phyloP scores from a whole-genome alignment of 2,888 invertebrate species.

The Plemyria rubiginata region DNA sequence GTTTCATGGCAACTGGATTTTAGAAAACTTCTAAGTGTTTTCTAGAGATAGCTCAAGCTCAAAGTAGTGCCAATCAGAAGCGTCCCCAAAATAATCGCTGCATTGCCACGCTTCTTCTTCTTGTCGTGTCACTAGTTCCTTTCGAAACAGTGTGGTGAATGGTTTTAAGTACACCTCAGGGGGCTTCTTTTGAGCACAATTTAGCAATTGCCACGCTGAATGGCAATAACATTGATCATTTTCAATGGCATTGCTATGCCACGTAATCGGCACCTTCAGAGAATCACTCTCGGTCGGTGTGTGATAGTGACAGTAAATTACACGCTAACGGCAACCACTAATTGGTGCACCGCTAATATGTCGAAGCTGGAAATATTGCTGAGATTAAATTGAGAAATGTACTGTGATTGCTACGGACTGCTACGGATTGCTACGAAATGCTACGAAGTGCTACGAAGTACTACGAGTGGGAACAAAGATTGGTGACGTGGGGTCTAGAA shows the following conservation, averaged over 20 bases:
- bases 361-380: slow-evolving; percentile 64
- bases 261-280: slow-evolving; percentile 46
- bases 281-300: slow-evolving; percentile 45
- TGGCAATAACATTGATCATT: too few relatives aligned
- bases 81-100: too few relatives aligned
- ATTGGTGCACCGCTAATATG: slow-evolving; percentile 70
- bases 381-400: slow-evolving; percentile 48
- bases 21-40: neutral
- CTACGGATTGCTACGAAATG: slow-evolving; percentile 16
- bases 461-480: slow-evolving; percentile 12
- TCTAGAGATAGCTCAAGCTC: too few relatives aligned
- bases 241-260: slow-evolving; percentile 26
- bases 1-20: slow-evolving; percentile 35
- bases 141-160: too few relatives aligned
- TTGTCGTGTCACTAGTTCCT: too few relatives aligned
- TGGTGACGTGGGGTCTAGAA: slow-evolving; percentile 1
- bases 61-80: too few relatives aligned
- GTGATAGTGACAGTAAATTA: slow-evolving; percentile 79
- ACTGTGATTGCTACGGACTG: slow-evolving; percentile 34
- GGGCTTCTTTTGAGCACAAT: too few relatives aligned
- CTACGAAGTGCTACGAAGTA: slow-evolving; percentile 16
- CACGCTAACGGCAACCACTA: slow-evolving; percentile 73
- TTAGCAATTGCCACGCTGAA: too few relatives aligned
- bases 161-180: too few relatives aligned
- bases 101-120: too few relatives aligned